Evolutionary conservation across 2,797 vertebrate genomes (phyloP).

Genomic region (Labroides dimidiatus): DNA sequence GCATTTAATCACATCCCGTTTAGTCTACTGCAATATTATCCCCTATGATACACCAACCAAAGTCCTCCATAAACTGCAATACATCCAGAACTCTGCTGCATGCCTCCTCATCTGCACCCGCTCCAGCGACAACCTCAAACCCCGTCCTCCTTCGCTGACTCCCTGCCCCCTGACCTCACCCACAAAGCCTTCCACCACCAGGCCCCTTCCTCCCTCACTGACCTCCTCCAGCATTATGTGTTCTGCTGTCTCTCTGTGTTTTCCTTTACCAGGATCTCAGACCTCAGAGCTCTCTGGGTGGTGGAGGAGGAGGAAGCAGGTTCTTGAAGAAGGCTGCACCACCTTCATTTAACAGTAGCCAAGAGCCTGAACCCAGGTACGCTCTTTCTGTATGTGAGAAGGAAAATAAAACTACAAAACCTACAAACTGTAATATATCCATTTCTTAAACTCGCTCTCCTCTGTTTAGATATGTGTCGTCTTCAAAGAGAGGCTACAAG

Average conservation of each 20-base stretch:
- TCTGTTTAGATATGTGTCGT: slow-evolving; percentile 48
- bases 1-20: too few species aligned
- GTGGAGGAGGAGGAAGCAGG: slow-evolving; percentile 59
- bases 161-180: too few species aligned
- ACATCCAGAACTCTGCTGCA: too few species aligned
- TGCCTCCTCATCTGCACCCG: too few species aligned
- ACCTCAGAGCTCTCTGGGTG: slow-evolving; percentile 44
- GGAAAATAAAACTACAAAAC: background rate
- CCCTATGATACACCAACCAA: too few species aligned
- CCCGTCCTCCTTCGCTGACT: too few species aligned
- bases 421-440: background rate
- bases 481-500: slow-evolving; percentile 58
- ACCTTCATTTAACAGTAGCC: slow-evolving; percentile 33
- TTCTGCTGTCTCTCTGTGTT: background rate
- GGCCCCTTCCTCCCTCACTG: too few species aligned
- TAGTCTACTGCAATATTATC: too few species aligned
- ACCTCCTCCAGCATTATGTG: too few species aligned
- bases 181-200: too few species aligned
- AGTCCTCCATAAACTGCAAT: too few species aligned
- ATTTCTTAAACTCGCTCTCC: background rate
- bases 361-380: slow-evolving; percentile 43
- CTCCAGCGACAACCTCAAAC: too few species aligned
- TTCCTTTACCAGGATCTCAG: slow-evolving; percentile 33
- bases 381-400: background rate
- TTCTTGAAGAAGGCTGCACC: slow-evolving; percentile 83